Evolutionary conservation across 2,888 invertebrate species (phyloP).

Genomic region (Nomada flava): DNA sequence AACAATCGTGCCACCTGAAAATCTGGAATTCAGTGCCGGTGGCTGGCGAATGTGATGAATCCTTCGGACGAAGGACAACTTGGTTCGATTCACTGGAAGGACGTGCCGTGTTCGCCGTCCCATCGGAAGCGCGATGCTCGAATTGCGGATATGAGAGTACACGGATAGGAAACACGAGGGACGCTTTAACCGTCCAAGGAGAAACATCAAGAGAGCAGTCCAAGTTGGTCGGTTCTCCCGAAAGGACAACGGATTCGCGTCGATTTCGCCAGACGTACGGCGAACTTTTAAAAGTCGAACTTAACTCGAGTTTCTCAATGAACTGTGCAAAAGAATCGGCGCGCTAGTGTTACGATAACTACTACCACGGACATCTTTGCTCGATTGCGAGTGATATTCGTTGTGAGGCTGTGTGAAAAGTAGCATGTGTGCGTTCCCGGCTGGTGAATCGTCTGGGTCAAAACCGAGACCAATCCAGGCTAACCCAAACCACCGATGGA

Average conservation of each 20-base stretch:
- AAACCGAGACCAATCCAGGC: too few species aligned
- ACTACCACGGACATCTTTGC: background rate
- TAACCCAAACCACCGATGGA: conserved; percentile 32
- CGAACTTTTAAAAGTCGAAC: conserved; percentile 75
- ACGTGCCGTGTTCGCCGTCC: conserved; percentile 1
- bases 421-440: conserved; percentile 11
- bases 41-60: background rate
- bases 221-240: conserved; percentile 17
- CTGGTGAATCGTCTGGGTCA: conserved; percentile 45
- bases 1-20: background rate
- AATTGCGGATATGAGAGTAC: conserved; percentile 43
- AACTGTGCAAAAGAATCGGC: conserved; percentile 41
- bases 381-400: background rate
- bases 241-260: conserved; percentile 42
- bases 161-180: conserved; percentile 71
- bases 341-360: conserved; percentile 8
- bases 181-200: conserved; percentile 75
- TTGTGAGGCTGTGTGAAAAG: background rate
- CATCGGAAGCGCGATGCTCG: conserved; percentile 32
- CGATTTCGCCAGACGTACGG: conserved; percentile 59
- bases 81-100: background rate
- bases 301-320: conserved; percentile 62
- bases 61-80: conserved; percentile 1
- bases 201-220: conserved; percentile 63
- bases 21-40: background rate